These are phyloP conservation scores for Macrosoma leucophasiata DNA, from an alignment of 2,888 invertebrate genomes.

Conservation along the genomic window DNA sequence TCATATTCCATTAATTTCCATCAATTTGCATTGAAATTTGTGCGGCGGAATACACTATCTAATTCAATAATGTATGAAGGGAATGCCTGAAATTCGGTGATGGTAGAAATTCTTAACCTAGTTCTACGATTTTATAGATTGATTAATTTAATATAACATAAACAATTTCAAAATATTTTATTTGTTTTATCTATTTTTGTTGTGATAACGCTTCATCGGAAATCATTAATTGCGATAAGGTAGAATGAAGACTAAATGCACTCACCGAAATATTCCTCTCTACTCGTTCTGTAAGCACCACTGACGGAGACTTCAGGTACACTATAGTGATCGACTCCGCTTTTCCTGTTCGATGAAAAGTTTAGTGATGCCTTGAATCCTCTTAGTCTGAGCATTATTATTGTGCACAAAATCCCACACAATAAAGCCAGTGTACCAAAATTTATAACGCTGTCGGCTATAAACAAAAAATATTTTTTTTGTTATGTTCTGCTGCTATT, in stretches of 20 bases:
- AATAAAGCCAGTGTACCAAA: conserved; percentile 29
- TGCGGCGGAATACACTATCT: too few relatives aligned
- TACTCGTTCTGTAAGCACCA: conserved; percentile 52
- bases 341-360: conserved; percentile 35
- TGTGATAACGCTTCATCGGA: too few relatives aligned
- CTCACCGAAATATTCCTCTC: conserved; percentile 53
- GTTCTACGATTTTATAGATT: too few relatives aligned
- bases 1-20: too few relatives aligned
- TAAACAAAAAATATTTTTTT: conserved; percentile 2
- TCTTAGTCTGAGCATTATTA: conserved; percentile 43
- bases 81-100: too few relatives aligned
- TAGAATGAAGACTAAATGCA: conserved; percentile 3
- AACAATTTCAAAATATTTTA: too few relatives aligned
- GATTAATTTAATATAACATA: too few relatives aligned
- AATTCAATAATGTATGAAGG: too few relatives aligned
- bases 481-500: not conserved
- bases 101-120: too few relatives aligned
- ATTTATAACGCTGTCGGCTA: conserved; percentile 32
- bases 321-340: conserved; percentile 31
- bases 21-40: too few relatives aligned
- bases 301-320: conserved; percentile 34
- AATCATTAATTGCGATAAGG: too few relatives aligned
- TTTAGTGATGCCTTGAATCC: conserved; percentile 53
- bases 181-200: too few relatives aligned
- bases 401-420: conserved; percentile 28